Conservation (phyloP, 2,113 vertebrate species). For the Tetrao urogallus region DNA sequence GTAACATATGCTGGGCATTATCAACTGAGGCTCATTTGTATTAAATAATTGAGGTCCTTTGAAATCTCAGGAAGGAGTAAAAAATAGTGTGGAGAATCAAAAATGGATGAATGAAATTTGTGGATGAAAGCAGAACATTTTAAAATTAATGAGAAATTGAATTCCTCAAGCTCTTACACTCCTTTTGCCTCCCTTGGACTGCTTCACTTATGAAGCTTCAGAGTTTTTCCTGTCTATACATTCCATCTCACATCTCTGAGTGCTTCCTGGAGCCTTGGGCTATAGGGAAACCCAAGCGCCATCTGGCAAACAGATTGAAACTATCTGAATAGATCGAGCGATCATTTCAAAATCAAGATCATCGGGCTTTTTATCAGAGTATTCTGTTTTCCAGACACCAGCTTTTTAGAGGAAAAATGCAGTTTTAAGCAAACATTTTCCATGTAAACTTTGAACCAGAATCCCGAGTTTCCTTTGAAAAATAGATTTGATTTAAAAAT, state of each 20-base stretch:
- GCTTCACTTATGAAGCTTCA: not conserved
- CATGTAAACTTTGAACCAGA: not conserved
- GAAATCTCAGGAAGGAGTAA: not conserved
- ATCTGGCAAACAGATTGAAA: not conserved
- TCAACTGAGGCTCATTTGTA: not conserved
- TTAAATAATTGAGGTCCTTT: not conserved
- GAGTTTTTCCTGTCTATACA: not conserved
- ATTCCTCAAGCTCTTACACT: not conserved
- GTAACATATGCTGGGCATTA: not conserved
- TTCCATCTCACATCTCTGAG: not conserved
- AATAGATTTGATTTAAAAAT: not conserved
- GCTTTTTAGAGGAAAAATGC: rapidly evolving
- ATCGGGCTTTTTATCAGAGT: not conserved
- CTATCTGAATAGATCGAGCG: not conserved
- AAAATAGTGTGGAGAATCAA: not conserved
- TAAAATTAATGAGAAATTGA: not conserved
- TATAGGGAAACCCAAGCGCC: not conserved
- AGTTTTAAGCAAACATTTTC: not conserved
- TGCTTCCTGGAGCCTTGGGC: not conserved
- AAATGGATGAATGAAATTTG: not conserved
- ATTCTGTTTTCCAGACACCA: not conserved
- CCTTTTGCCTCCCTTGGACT: not conserved
- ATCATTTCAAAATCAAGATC: not conserved
- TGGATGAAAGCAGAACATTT: not conserved
- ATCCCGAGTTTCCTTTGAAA: not conserved